phyloP scores from a whole-genome alignment of 2,888 invertebrate species.

The Hermodice carunculata region DNA sequence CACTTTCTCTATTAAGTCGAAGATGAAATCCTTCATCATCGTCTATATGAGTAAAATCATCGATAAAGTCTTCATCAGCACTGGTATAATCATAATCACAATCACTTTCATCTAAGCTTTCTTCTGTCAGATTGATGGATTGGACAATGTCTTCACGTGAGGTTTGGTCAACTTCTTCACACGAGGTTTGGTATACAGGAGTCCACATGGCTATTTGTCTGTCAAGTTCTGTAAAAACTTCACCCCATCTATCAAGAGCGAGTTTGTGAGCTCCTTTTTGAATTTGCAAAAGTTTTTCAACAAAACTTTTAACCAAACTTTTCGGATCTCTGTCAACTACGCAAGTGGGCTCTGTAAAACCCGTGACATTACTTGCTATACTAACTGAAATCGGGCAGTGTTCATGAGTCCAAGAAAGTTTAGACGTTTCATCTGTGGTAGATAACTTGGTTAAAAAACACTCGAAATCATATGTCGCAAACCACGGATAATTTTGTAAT shows the following conservation, averaged over 20 bases:
- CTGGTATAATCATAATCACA: no score
- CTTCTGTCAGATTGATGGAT: no score
- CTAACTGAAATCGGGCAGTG: background rate
- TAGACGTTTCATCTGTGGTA: background rate
- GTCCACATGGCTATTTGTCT: no score
- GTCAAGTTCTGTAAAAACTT: no score
- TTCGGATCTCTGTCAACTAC: conserved; percentile 2
- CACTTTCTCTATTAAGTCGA: no score
- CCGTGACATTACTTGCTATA: background rate
- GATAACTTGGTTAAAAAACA: background rate
- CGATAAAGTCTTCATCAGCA: no score
- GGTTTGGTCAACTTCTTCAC: no score
- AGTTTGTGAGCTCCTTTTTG: background rate
- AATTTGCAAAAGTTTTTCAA: background rate
- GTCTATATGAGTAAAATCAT: no score
- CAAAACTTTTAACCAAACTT: background rate
- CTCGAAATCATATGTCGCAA: background rate
- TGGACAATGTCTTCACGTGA: no score
- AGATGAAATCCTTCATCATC: no score
- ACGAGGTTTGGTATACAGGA: no score
- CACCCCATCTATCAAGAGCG: background rate
- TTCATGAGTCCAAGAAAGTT: background rate
- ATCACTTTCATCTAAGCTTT: no score
- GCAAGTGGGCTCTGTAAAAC: background rate
- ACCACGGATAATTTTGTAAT: background rate